phyloP scores from a whole-genome alignment of 1,140 invertebrate species.

The Protaetia brevitarsis region DNA sequence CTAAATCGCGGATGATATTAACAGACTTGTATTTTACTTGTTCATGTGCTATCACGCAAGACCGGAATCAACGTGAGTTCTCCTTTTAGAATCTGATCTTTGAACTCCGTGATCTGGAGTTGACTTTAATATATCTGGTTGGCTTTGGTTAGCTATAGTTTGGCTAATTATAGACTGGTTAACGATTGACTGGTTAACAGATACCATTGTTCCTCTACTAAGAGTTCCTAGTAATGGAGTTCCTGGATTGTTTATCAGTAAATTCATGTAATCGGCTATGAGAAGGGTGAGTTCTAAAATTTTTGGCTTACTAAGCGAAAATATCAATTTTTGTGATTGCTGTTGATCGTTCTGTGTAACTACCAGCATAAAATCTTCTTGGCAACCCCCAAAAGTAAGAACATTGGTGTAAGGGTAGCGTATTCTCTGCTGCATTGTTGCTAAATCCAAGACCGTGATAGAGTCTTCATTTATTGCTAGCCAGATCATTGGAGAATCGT shows the following conservation, averaged over 20 bases:
- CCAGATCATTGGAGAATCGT: conserved; percentile 72
- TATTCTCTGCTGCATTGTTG: conserved; percentile 81
- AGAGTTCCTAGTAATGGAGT: conserved; percentile 79
- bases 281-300: conserved; percentile 85
- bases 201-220: conserved; percentile 57
- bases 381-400: conserved; percentile 89
- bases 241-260: conserved; percentile 69
- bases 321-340: conserved; percentile 82
- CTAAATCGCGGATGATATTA: background rate
- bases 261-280: conserved; percentile 96
- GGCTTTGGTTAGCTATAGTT: conserved; percentile 46
- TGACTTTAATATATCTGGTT: conserved; percentile 80
- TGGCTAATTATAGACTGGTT: conserved; percentile 50
- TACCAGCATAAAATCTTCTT: conserved; percentile 94
- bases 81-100: conserved; percentile 53
- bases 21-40: background rate
- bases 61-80: conserved; percentile 55
- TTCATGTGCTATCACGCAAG: conserved; percentile 49
- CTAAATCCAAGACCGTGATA: conserved; percentile 81
- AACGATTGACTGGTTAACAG: conserved; percentile 52
- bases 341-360: conserved; percentile 66
- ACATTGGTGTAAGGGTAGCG: conserved; percentile 86
- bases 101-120: conserved; percentile 68
- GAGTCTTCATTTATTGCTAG: conserved; percentile 91
- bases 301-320: conserved; percentile 89